Evolutionary conservation across 2,113 vertebrate species (phyloP).

Genomic region (Thryonomys swinderianus): DNA sequence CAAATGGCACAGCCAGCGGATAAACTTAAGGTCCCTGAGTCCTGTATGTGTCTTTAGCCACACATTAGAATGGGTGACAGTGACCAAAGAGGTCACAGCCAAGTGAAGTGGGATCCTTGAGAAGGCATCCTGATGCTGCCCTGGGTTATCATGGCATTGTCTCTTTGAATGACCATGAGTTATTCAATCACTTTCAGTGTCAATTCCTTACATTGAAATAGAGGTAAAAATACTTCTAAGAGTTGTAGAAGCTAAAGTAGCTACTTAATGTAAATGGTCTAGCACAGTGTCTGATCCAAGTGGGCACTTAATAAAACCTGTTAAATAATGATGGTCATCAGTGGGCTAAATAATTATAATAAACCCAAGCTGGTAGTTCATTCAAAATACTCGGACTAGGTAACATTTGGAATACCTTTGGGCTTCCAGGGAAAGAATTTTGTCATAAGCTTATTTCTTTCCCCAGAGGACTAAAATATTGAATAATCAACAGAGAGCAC

Average conservation of each 20-base stretch:
- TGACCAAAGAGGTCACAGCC: neutral
- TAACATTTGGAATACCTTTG: conserved; percentile 54
- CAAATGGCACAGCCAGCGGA: neutral
- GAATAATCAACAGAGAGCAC: neutral
- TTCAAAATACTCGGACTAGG: neutral
- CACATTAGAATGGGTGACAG: neutral
- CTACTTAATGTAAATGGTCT: neutral
- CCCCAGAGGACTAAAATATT: neutral
- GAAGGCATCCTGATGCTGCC: neutral
- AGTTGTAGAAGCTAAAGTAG: conserved; percentile 11
- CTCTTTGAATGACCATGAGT: neutral
- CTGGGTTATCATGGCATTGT: neutral
- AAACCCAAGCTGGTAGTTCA: neutral
- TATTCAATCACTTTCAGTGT: neutral
- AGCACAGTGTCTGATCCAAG: neutral
- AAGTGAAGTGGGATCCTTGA: neutral
- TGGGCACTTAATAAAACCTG: neutral
- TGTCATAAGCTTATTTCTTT: conserved; percentile 41
- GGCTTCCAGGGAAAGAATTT: conserved; percentile 52
- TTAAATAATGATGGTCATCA: neutral
- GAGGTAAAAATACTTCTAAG: neutral
- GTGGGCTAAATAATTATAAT: neutral
- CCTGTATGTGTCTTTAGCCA: neutral
- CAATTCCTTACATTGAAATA: neutral
- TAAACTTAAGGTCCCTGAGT: neutral